Percentiles rank a stretch among this genome's conserved stretches.
These are phyloP conservation scores for Acleris laterana DNA, from an alignment of 2,888 invertebrate species.

Conservation along the genomic window DNA sequence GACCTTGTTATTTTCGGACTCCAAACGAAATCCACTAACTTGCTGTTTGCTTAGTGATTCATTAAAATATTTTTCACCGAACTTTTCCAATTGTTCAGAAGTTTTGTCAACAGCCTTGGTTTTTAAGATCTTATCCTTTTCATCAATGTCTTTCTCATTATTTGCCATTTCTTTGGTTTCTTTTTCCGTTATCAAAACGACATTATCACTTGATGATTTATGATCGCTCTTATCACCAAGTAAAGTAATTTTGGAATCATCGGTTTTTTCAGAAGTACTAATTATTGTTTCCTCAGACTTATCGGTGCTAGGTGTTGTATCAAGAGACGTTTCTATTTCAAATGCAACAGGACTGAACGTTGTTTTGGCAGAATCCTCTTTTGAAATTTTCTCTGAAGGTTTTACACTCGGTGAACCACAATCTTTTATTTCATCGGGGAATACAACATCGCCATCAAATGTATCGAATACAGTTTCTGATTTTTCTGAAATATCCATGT, in stretches of 20 bases:
- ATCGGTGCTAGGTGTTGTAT: conserved; percentile 28
- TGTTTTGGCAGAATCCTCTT: not conserved
- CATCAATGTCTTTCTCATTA: conserved; percentile 52
- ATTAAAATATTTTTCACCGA: conserved; percentile 9
- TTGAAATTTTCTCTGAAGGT: not conserved
- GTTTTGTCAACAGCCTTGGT: not conserved
- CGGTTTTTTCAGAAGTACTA: conserved; percentile 25
- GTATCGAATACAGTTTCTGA: not conserved
- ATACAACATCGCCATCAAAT: too few species aligned
- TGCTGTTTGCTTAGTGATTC: not conserved
- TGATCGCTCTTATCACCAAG: conserved; percentile 19
- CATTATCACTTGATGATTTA: conserved; percentile 10
- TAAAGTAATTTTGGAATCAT: conserved; percentile 29
- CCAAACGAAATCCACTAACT: not conserved
- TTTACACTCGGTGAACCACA: not conserved
- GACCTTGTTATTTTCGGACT: not conserved
- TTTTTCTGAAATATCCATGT: not conserved
- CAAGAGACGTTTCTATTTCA: conserved; percentile 25
- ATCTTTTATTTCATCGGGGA: not conserved
- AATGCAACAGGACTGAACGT: conserved; percentile 11
- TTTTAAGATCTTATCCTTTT: conserved; percentile 41
- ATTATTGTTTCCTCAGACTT: conserved; percentile 30
- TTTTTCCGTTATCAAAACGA: conserved; percentile 41
- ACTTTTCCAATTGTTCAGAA: conserved; percentile 22
- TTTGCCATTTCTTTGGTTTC: conserved; percentile 47